Percentiles rank a stretch among this genome's conserved stretches.
Evolutionary conservation across 1,140 invertebrate genomes (phyloP).

Genomic region (Calephelis virginiensis): DNA sequence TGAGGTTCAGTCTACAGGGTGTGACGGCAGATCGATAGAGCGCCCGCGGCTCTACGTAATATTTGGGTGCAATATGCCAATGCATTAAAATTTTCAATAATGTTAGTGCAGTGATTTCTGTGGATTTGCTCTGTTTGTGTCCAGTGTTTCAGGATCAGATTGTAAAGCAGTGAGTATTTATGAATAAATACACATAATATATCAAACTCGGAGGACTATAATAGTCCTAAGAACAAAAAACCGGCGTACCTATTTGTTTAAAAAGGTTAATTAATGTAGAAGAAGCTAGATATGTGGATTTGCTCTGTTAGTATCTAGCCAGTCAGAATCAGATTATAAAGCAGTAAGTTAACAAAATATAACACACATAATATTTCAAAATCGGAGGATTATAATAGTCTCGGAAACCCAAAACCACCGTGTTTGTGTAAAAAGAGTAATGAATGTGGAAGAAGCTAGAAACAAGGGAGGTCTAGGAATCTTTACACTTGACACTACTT

Average conservation of each 20-base stretch:
- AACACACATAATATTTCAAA: conserved; percentile 24
- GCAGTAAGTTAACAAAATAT: conserved; percentile 52
- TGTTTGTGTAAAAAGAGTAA: background rate
- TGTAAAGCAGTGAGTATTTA: conserved; percentile 47
- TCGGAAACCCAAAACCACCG: background rate
- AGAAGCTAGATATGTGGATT: conserved; percentile 42
- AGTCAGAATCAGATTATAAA: background rate
- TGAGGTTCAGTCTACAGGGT: conserved; percentile 19
- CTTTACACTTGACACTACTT: no score
- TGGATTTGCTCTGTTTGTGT: conserved; percentile 53
- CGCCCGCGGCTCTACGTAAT: conserved; percentile 33
- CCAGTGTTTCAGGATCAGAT: conserved; percentile 1
- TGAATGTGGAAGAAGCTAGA: background rate
- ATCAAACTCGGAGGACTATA: conserved; percentile 20
- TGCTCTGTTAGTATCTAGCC: conserved; percentile 27
- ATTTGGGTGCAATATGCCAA: conserved; percentile 46
- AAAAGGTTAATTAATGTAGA: background rate
- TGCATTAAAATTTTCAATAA: conserved; percentile 37
- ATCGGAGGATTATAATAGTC: conserved; percentile 7
- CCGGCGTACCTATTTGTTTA: no score
- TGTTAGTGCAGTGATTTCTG: conserved; percentile 46
- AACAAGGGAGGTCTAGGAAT: conserved; percentile 30
- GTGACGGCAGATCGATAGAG: conserved; percentile 31
- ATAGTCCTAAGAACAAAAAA: background rate
- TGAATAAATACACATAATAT: conserved; percentile 29